A percentile compares a stretch with the other conserved stretches of the same genome.
phyloP scores from a whole-genome alignment of 2,888 invertebrate genomes.

The Baronia brevicornis region DNA sequence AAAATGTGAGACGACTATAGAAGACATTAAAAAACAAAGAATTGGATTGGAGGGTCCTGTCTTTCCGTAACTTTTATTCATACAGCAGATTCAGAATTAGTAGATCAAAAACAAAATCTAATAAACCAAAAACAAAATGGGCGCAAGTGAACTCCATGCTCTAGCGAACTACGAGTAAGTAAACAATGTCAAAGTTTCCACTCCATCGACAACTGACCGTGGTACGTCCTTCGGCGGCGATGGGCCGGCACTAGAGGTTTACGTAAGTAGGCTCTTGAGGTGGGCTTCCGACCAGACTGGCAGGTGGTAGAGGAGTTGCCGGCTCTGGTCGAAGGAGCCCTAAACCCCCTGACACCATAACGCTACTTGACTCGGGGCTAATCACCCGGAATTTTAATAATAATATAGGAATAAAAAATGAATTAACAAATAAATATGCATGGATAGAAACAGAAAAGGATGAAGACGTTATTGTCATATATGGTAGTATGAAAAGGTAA shows the following conservation, averaged over 20 bases:
- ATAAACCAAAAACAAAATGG: conserved; percentile 9
- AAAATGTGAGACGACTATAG: too few species aligned
- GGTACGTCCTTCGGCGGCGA: conserved; percentile 50
- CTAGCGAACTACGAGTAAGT: conserved; percentile 6
- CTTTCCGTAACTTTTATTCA: too few species aligned
- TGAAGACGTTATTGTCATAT: too few species aligned
- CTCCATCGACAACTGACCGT: conserved; percentile 51
- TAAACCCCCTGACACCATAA: conserved; percentile 66
- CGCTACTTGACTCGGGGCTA: conserved; percentile 76
- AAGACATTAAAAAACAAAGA: too few species aligned
- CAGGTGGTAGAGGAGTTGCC: conserved; percentile 62
- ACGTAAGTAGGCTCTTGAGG: conserved; percentile 95
- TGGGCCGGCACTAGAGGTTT: conserved; percentile 87
- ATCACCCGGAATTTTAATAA: too few species aligned
- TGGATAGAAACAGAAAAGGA: conserved; percentile 1
- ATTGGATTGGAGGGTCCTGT: too few species aligned
- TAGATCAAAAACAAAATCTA: conserved; percentile 6
- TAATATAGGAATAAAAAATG: background rate
- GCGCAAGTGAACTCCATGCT: conserved; percentile 11
- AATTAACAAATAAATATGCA: conserved; percentile 1
- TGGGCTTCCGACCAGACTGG: conserved; percentile 72
- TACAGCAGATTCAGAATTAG: too few species aligned
- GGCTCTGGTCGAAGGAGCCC: conserved; percentile 73
- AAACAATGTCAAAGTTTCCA: conserved; percentile 18
- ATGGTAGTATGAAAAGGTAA: too few species aligned